These are phyloP conservation scores for Scleropages formosus DNA, from an alignment of 2,797 vertebrate genomes.

Conservation along the genomic window DNA sequence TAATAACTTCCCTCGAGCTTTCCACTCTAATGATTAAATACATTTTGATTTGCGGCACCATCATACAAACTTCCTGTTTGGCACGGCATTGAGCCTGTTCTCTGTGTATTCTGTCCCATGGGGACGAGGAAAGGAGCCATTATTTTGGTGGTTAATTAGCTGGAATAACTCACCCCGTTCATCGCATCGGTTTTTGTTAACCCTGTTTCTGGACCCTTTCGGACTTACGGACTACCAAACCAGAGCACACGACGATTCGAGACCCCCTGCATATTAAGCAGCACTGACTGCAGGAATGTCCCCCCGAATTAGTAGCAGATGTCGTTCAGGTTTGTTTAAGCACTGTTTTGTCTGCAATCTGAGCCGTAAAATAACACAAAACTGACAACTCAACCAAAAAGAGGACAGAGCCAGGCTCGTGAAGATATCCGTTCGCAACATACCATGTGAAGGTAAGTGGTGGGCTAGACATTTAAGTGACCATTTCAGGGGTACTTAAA, in stretches of 20 bases:
- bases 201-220: constrained; percentile 13
- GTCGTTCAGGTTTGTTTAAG: constrained; percentile 21
- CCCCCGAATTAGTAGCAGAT: constrained; percentile 35
- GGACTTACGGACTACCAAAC: background rate
- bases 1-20: constrained; percentile 6
- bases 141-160: constrained; percentile 22
- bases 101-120: background rate
- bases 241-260: constrained; percentile 14
- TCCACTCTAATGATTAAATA: constrained; percentile 2
- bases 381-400: background rate
- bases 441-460: background rate
- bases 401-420: background rate
- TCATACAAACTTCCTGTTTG: constrained; percentile 28
- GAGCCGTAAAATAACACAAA: constrained; percentile 28
- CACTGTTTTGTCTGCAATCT: constrained; percentile 24
- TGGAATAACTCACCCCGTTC: background rate
- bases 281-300: constrained; percentile 31
- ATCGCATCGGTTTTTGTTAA: constrained; percentile 2
- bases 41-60: constrained; percentile 6
- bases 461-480: background rate
- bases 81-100: constrained; percentile 16
- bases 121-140: background rate
- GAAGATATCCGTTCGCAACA: background rate
- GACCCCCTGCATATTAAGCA: constrained; percentile 27
- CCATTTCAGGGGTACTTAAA: background rate